A percentile compares a stretch with the other conserved stretches of the same genome.
Conservation (phyloP, 2,797 vertebrate species). For the Liasis olivaceus region DNA sequence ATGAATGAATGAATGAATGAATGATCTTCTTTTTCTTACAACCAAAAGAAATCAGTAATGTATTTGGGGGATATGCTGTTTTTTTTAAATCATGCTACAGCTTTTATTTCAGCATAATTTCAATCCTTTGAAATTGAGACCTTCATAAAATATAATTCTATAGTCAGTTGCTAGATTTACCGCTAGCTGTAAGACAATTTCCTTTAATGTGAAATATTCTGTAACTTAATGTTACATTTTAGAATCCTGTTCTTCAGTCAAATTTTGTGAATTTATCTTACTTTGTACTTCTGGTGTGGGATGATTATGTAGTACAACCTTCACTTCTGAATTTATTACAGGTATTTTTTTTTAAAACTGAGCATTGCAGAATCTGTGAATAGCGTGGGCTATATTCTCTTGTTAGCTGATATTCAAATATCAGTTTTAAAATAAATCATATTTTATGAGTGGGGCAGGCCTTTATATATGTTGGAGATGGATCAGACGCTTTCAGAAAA, state of each 20-base stretch:
- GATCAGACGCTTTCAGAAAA: slow-evolving; percentile 45
- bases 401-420: slow-evolving; percentile 19
- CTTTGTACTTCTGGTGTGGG: neutral
- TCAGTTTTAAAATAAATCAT: slow-evolving; percentile 3
- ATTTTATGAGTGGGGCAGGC: neutral
- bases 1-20: no score
- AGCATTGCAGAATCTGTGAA: neutral
- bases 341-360: neutral
- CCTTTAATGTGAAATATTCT: neutral
- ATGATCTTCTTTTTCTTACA: neutral
- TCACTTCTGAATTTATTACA: neutral
- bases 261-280: neutral
- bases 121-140: slow-evolving; percentile 15
- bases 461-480: slow-evolving; percentile 35
- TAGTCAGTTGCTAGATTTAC: neutral
- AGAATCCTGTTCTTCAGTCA: neutral
- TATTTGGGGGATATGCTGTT: neutral
- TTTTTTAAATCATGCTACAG: neutral
- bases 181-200: neutral
- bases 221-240: neutral
- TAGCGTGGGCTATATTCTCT: neutral
- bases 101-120: neutral
- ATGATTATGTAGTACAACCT: neutral
- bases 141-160: neutral
- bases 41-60: neutral